Base-by-base conservation (phyloP, 2,113 vertebrate species). In the Nothocercus julius region DNA sequence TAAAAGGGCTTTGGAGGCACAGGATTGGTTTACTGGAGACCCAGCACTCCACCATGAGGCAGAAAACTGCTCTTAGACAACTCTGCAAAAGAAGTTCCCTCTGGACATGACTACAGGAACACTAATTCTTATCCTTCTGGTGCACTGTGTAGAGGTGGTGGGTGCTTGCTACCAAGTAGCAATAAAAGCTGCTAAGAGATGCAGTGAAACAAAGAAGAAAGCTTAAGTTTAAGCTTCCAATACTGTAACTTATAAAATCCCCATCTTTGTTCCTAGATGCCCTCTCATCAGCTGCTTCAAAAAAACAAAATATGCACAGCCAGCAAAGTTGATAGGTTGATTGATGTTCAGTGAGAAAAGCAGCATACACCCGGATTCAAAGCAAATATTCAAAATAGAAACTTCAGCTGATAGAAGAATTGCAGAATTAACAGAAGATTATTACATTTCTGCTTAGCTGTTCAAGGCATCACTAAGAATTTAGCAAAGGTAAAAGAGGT, bases 111-210 rank as follows among this genome's bases (percentile, higher is more conserved):
- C 20, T 34, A 88, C 21, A 14, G 13, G 11, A 54, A 9, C 7
- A 11, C 15, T 28, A 34, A 32, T 38, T 19, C 34, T 34, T 1
- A 7, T 20, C 62, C 64, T 51, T 74, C 42, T 64, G 42, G 40
- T 9, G 20, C 1, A 19, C 2, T 1, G 1, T 1, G 18, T 3
- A 76, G 44, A 42, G 34, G 27, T 63, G 36, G 40, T 62, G 42
- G 61, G 38, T 18, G 62, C 51, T 42, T 9, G 28, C 62, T n/a
- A 9, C 7, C 27, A 42, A n/a, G 69, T 32, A 58, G 16, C 54
- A 58, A 58, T 18, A 30, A 58, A 18, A 58, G 28, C 28, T 32
- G 28, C 28, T 58, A 58, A 58, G 54, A 30, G 16, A 32, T 16
- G 17, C 54, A 32, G 30, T 19, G 16, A 58, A 32, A 56, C 53